Conservation (phyloP, 1,140 invertebrate genomes). For the Himalopsyche phryganea region DNA sequence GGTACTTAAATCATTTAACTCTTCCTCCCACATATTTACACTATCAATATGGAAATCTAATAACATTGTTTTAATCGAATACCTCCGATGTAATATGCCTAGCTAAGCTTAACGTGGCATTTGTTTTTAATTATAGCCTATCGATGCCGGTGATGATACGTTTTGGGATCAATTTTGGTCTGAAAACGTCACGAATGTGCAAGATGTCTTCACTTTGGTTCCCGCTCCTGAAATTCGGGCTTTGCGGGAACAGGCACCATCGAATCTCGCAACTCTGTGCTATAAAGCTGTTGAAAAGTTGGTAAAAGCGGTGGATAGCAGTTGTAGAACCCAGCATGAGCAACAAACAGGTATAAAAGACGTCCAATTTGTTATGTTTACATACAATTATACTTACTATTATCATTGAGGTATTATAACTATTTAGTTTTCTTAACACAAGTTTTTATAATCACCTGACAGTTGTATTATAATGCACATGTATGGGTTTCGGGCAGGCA, state of each 20-base stretch:
- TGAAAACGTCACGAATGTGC: constrained; percentile 87
- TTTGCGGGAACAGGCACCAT: constrained; percentile 91
- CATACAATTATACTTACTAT: no score
- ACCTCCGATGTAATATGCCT: background rate
- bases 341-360: constrained; percentile 84
- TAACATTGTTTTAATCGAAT: background rate
- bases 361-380: no score
- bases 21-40: constrained; percentile 13
- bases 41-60: constrained; percentile 19
- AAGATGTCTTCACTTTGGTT: constrained; percentile 96
- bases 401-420: no score
- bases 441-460: no score
- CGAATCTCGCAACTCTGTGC: constrained; percentile 97
- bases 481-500: no score
- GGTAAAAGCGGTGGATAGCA: constrained; percentile 88
- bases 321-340: constrained; percentile 88
- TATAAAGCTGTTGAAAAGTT: constrained; percentile 98
- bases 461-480: no score
- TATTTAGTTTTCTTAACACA: no score
- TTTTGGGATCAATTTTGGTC: constrained; percentile 99
- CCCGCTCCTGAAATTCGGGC: constrained; percentile 91
- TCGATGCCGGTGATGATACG: constrained; percentile 84
- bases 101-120: background rate
- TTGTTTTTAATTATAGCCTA: constrained; percentile 60
- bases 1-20: constrained; percentile 51